These are phyloP conservation scores for Taxidea taxus DNA, from an alignment of 2,113 vertebrate species.

Conservation along the genomic window DNA sequence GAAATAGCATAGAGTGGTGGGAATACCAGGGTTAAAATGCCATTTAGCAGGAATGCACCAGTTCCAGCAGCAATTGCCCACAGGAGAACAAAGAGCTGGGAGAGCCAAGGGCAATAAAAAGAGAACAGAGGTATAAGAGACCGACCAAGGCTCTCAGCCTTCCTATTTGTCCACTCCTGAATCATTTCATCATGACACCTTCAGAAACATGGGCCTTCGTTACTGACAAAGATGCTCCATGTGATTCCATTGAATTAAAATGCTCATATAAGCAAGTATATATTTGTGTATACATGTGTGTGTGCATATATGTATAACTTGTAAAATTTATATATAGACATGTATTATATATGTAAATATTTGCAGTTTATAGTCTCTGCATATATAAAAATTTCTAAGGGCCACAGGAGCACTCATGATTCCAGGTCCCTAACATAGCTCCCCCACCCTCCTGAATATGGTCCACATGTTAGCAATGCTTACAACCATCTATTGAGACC, in stretches of 20 bases:
- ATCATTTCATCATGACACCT: background rate
- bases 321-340: background rate
- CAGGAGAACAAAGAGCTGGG: constrained; percentile 61
- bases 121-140: background rate
- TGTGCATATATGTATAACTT: background rate
- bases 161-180: background rate
- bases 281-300: no score
- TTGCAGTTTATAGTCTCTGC: background rate
- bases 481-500: background rate
- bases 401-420: background rate
- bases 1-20: constrained; percentile 72
- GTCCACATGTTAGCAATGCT: background rate
- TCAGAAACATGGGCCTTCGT: background rate
- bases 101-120: constrained; percentile 39
- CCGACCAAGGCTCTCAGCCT: background rate
- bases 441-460: background rate
- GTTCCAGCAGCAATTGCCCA: constrained; percentile 54
- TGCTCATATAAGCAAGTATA: background rate
- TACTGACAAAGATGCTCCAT: background rate
- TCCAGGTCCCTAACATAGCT: background rate
- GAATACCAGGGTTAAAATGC: constrained; percentile 75
- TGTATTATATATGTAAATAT: background rate
- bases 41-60: constrained; percentile 68
- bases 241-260: background rate
- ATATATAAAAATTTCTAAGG: background rate